Conservation (phyloP, 2,113 vertebrate species). For the Edolisoma coerulescens region DNA sequence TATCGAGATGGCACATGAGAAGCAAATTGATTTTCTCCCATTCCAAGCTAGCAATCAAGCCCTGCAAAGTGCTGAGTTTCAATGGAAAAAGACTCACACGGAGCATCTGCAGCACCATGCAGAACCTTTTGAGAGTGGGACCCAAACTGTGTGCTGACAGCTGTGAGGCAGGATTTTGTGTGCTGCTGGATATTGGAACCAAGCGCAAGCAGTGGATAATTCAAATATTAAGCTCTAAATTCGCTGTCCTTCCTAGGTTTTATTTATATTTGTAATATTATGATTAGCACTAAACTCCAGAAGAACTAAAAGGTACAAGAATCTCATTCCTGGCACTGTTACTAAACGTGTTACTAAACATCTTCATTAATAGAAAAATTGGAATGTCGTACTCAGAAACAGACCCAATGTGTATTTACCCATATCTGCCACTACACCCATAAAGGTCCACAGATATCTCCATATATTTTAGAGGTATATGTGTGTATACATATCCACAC, state of each 20-base stretch:
- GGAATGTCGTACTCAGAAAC: background rate
- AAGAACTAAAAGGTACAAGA: background rate
- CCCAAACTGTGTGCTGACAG: background rate
- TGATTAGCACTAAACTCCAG: background rate
- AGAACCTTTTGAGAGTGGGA: background rate
- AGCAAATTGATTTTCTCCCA: background rate
- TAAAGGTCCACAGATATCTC: background rate
- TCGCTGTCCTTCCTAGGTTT: background rate
- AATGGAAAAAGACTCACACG: background rate
- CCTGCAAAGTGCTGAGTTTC: background rate
- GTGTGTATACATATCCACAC: background rate
- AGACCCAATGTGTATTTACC: background rate
- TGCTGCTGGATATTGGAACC: background rate
- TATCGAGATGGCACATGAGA: accelerated
- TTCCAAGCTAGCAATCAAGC: background rate
- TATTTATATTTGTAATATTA: background rate
- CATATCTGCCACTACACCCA: background rate
- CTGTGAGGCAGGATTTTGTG: background rate
- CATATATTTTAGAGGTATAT: background rate
- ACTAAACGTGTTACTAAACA: background rate
- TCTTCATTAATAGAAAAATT: background rate
- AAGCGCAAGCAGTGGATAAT: background rate
- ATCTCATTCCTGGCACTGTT: background rate
- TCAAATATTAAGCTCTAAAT: background rate
- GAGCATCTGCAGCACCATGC: background rate